A percentile compares a stretch with the other conserved stretches of the same genome.
Evolutionary conservation across 2,888 invertebrate species (phyloP).

Genomic region (Athalia circularis): DNA sequence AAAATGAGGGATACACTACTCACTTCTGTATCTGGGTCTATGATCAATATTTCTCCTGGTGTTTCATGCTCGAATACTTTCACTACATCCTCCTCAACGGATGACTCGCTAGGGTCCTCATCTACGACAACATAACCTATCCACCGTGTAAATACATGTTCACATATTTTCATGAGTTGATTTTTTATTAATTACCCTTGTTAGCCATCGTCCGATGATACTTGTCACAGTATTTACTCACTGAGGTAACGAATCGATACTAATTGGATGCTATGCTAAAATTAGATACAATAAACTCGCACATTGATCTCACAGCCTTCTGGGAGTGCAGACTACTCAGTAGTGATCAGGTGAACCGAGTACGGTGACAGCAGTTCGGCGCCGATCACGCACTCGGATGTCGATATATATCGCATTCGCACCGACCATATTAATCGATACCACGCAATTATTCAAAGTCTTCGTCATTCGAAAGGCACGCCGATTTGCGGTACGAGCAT

Average conservation of each 20-base stretch:
- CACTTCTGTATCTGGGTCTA: constrained; percentile 80
- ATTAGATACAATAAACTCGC: constrained; percentile 40
- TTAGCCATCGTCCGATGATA: constrained; percentile 47
- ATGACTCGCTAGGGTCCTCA: constrained; percentile 62
- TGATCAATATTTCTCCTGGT: constrained; percentile 79
- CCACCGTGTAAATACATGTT: not conserved
- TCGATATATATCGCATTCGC: not conserved
- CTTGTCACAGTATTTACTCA: not conserved
- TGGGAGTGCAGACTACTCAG: not conserved
- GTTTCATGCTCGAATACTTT: constrained; percentile 65
- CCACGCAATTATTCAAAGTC: not conserved
- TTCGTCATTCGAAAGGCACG: too few species aligned
- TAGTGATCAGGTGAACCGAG: not conserved
- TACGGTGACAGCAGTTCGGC: constrained; percentile 18
- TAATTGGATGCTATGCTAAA: constrained; percentile 9
- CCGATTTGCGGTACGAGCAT: not conserved
- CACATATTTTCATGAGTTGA: not conserved
- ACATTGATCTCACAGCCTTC: constrained; percentile 35
- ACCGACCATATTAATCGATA: not conserved
- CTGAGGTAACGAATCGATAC: not conserved
- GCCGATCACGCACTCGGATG: not conserved
- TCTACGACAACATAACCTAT: constrained; percentile 49
- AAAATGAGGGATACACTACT: constrained; percentile 43
- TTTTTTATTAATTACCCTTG: constrained; percentile 49
- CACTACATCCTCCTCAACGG: constrained; percentile 61